Evolutionary conservation across 2,888 invertebrate species (phyloP).

Genomic region (Cataglyphis livida): DNA sequence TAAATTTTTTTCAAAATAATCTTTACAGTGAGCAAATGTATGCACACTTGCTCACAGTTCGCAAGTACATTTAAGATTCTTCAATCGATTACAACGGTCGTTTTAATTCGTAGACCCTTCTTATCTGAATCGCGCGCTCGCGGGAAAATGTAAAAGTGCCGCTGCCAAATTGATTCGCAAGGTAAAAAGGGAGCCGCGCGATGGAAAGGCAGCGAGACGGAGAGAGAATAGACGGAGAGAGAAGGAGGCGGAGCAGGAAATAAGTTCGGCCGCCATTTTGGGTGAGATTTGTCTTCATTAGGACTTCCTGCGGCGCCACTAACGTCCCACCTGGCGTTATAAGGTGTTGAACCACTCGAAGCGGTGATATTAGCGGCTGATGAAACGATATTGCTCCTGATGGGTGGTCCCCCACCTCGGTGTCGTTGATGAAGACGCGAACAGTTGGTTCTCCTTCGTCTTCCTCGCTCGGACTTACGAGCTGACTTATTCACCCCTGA

Average conservation of each 20-base stretch:
- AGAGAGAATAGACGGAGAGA: constrained; percentile 41
- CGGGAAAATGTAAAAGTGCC: constrained; percentile 41
- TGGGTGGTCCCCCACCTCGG: constrained; percentile 78
- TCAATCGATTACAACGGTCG: constrained; percentile 4
- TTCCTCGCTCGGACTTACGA: constrained; percentile 59
- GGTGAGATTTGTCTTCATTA: constrained; percentile 85
- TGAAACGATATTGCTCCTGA: constrained; percentile 81
- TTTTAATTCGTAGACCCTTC: constrained; percentile 26
- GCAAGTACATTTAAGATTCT: neutral
- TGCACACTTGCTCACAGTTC: neutral
- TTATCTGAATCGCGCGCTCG: constrained; percentile 16
- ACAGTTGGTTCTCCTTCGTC: constrained; percentile 74
- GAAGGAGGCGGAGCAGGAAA: constrained; percentile 76
- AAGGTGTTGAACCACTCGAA: constrained; percentile 82
- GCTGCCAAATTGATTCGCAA: constrained; percentile 49
- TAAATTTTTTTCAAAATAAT: neutral
- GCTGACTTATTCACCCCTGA: constrained; percentile 58
- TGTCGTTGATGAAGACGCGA: constrained; percentile 77
- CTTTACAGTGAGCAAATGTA: neutral
- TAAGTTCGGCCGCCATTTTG: constrained; percentile 82
- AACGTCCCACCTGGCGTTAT: constrained; percentile 84
- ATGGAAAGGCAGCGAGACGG: neutral
- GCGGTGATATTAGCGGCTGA: constrained; percentile 79
- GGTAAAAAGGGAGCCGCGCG: constrained; percentile 12
- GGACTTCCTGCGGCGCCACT: constrained; percentile 82